phyloP scores from a whole-genome alignment of 1,140 invertebrate species.

The Magallana ariakensis region DNA sequence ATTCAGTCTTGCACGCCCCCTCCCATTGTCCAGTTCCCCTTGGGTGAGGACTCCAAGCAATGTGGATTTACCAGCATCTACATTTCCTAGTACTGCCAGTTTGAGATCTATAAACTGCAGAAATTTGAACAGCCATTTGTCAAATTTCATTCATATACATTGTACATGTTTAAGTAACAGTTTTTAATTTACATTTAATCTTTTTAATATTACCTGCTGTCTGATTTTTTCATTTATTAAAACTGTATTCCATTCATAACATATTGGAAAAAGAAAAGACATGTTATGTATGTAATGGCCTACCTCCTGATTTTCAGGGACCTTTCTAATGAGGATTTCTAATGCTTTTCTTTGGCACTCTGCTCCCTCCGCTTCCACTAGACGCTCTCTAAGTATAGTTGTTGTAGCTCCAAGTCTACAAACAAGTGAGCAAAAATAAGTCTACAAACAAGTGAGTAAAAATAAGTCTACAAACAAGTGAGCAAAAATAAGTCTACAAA shows the following conservation, averaged over 20 bases:
- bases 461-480: too few species aligned
- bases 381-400: slow-evolving; percentile 84
- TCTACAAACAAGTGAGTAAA: too few species aligned
- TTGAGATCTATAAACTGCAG: slow-evolving; percentile 87
- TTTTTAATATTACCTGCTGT: too few species aligned
- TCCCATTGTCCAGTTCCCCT: slow-evolving; percentile 96
- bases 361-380: slow-evolving; percentile 77
- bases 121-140: neutral
- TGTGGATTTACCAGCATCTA: slow-evolving; percentile 96
- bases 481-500: slow-evolving; percentile 81
- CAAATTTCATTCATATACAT: too few species aligned
- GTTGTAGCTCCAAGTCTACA: slow-evolving; percentile 88
- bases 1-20: slow-evolving; percentile 95
- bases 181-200: too few species aligned
- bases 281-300: neutral
- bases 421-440: neutral
- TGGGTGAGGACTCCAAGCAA: slow-evolving; percentile 96
- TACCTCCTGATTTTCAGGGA: slow-evolving; percentile 91
- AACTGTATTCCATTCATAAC: too few species aligned
- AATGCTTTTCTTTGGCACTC: slow-evolving; percentile 82
- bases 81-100: slow-evolving; percentile 94
- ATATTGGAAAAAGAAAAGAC: too few species aligned
- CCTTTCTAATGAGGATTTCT: slow-evolving; percentile 95
- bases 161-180: too few species aligned
- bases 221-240: too few species aligned